Conservation (phyloP, 2,888 invertebrate species). For the Griposia aprilina region DNA sequence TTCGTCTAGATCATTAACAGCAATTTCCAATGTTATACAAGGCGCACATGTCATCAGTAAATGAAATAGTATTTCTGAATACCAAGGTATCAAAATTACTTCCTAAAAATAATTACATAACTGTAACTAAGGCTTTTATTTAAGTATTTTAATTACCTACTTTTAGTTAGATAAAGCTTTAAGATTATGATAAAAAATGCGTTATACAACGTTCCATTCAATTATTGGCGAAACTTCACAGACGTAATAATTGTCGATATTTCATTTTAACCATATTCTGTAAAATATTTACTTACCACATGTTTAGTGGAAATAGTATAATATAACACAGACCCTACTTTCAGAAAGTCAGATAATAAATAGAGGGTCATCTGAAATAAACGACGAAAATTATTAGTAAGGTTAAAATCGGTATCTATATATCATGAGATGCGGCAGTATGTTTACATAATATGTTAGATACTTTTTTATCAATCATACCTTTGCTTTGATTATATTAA, state of each 20-base stretch:
- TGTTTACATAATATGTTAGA: background rate
- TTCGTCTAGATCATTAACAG: background rate
- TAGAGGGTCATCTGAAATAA: constrained; percentile 10
- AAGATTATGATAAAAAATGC: background rate
- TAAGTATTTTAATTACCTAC: background rate
- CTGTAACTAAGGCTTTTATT: background rate
- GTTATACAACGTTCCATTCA: background rate
- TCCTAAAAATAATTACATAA: background rate
- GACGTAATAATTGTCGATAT: background rate
- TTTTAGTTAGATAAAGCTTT: too few relatives aligned
- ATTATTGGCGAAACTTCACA: background rate
- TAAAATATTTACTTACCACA: background rate
- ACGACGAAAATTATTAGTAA: background rate
- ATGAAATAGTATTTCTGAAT: background rate
- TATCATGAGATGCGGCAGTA: background rate
- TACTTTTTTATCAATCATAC: background rate
- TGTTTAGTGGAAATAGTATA: background rate
- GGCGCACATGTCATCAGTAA: background rate
- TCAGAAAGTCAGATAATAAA: constrained; percentile 5
- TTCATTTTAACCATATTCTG: background rate
- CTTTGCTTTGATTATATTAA: background rate
- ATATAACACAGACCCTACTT: background rate
- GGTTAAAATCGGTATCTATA: background rate
- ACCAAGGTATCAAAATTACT: background rate
- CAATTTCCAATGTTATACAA: background rate